phyloP scores from a whole-genome alignment of 1,140 invertebrate species.

The Asbolus verrucosus region DNA sequence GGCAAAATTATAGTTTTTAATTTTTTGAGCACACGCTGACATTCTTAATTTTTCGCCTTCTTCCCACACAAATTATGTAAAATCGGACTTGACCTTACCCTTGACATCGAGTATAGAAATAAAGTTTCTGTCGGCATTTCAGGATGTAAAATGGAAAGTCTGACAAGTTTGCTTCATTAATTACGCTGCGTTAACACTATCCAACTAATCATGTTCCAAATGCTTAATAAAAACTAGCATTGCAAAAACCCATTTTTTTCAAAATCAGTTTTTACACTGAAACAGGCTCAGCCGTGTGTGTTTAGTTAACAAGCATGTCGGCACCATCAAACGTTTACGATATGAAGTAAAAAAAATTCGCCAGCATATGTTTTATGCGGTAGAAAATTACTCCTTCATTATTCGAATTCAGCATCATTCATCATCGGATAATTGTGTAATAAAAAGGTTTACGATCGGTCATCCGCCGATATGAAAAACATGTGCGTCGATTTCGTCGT shows the following conservation, averaged over 20 bases:
- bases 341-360: slow-evolving; percentile 1
- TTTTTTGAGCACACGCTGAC: too few relatives aligned
- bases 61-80: slow-evolving; percentile 17
- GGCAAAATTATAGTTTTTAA: too few relatives aligned
- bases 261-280: too few relatives aligned
- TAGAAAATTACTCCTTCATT: slow-evolving; percentile 26
- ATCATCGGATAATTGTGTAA: slow-evolving; percentile 12
- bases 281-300: neutral
- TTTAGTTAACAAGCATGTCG: slow-evolving; percentile 14
- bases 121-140: neutral
- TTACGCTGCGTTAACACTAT: slow-evolving; percentile 13
- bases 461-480: neutral
- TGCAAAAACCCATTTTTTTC: too few relatives aligned
- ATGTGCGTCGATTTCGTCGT: slow-evolving; percentile 4
- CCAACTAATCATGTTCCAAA: too few relatives aligned
- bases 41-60: too few relatives aligned
- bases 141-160: slow-evolving; percentile 28
- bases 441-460: slow-evolving; percentile 14
- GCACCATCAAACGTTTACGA: slow-evolving; percentile 12
- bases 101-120: neutral
- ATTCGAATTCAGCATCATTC: slow-evolving; percentile 16
- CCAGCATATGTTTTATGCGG: slow-evolving; percentile 9
- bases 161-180: slow-evolving; percentile 16
- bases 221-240: too few relatives aligned
- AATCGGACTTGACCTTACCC: slow-evolving; percentile 14